Evolutionary conservation across 1,140 invertebrate species (phyloP).

Genomic region (Asbolus verrucosus): DNA sequence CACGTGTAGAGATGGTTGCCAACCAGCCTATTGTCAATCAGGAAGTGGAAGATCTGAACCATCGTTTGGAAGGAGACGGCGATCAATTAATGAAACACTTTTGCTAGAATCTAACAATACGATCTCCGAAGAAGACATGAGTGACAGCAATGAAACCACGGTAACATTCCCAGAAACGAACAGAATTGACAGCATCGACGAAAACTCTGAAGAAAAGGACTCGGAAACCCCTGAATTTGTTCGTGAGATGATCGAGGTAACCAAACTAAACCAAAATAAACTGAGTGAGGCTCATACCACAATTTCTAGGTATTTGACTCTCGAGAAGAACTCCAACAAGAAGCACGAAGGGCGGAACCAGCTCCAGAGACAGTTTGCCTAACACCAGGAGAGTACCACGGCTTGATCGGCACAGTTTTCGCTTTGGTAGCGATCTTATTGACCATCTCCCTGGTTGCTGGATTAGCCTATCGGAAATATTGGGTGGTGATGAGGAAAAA

Average conservation of each 20-base stretch:
- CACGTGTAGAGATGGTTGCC: conserved; percentile 89
- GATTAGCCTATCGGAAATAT: conserved; percentile 78
- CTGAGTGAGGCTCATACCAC: background rate
- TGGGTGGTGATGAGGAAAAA: conserved; percentile 79
- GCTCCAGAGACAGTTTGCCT: conserved; percentile 78
- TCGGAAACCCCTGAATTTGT: conserved; percentile 79
- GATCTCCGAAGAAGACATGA: conserved; percentile 6
- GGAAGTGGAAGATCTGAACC: conserved; percentile 74
- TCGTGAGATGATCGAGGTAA: conserved; percentile 87
- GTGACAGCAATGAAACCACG: conserved; percentile 41
- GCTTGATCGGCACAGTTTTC: conserved; percentile 78
- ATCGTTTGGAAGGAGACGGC: conserved; percentile 79
- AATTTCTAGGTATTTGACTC: conserved; percentile 74
- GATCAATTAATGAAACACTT: conserved; percentile 70
- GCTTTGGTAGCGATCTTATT: conserved; percentile 77
- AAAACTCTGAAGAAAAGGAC: conserved; percentile 62
- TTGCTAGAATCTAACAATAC: conserved; percentile 44
- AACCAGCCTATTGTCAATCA: conserved; percentile 83
- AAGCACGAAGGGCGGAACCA: conserved; percentile 71
- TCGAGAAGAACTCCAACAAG: conserved; percentile 77
- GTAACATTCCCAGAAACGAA: conserved; percentile 34
- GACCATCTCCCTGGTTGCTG: conserved; percentile 73
- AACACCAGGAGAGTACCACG: conserved; percentile 80
- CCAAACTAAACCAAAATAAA: background rate
- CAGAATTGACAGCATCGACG: conserved; percentile 49